Conservation (phyloP, 2,113 vertebrate species). For the Solea solea region DNA sequence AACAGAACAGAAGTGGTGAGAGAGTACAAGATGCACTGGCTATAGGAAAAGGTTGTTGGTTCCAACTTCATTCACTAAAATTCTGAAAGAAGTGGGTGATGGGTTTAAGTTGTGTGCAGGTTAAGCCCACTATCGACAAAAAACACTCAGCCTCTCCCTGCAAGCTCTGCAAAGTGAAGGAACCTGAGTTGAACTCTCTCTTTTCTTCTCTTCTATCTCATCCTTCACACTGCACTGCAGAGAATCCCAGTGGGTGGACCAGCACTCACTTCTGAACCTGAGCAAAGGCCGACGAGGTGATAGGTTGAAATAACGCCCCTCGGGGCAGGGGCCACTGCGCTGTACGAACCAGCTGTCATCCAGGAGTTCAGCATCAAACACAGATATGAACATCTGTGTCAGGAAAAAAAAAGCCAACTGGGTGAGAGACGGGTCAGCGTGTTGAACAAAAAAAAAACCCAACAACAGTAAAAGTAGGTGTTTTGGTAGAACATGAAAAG, state of each 20-base stretch:
- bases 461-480: constrained; percentile 8
- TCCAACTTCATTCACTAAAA: constrained; percentile 32
- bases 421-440: constrained; percentile 7
- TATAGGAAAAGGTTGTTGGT: constrained; percentile 24
- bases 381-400: constrained; percentile 24
- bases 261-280: constrained; percentile 27
- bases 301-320: constrained; percentile 14
- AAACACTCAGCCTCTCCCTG: constrained; percentile 41
- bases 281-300: constrained; percentile 20
- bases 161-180: constrained; percentile 28
- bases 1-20: background rate
- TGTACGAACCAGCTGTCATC: constrained; percentile 13
- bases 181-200: constrained; percentile 56
- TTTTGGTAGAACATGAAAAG: constrained; percentile 49
- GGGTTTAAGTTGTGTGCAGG: constrained; percentile 24
- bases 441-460: background rate
- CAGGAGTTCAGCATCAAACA: constrained; percentile 34
- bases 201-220: constrained; percentile 8
- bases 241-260: constrained; percentile 23
- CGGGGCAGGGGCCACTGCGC: constrained; percentile 6
- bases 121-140: constrained; percentile 53
- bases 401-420: background rate
- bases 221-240: constrained; percentile 17
- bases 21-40: background rate
- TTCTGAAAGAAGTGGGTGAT: constrained; percentile 42